A percentile compares a stretch with the other conserved stretches of the same genome.
Conservation (phyloP, 23 tunicate genomes). For the Oikopleura albicans region DNA sequence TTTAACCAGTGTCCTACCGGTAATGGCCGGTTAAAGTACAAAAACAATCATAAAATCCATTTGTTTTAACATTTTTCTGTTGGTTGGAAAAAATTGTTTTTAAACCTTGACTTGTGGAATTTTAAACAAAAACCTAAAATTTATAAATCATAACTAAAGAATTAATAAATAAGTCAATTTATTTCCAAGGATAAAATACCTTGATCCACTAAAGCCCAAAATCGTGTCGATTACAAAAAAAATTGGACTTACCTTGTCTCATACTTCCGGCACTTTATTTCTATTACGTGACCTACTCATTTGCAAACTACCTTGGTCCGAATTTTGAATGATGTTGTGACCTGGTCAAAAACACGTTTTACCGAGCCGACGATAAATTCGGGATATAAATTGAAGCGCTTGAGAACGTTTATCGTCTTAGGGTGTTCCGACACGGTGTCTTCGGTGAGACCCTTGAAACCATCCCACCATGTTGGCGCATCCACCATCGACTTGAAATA, state of each 20-base stretch:
- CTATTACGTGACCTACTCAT: slow-evolving; percentile 34
- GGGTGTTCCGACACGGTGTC: slow-evolving; percentile 88
- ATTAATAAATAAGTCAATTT: no score
- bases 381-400: slow-evolving; percentile 85
- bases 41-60: no score
- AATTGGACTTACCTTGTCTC: background rate
- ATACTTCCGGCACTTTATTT: background rate
- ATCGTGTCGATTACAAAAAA: background rate
- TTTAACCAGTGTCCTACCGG: no score
- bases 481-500: slow-evolving; percentile 40
- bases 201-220: no score
- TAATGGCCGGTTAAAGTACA: no score
- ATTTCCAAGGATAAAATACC: no score
- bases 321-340: slow-evolving; percentile 53
- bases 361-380: slow-evolving; percentile 49
- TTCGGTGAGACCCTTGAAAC: slow-evolving; percentile 37
- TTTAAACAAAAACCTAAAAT: no score
- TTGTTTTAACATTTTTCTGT: no score
- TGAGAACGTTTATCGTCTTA: slow-evolving; percentile 67
- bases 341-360: slow-evolving; percentile 39
- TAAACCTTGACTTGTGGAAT: no score
- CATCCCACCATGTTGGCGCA: slow-evolving; percentile 16
- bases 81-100: no score
- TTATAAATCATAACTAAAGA: no score
- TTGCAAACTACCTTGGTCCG: no score